Percentiles rank a stretch among this genome's conserved stretches.
Conservation (phyloP, 1,140 invertebrate genomes). For the Cecropterus lyciades region DNA sequence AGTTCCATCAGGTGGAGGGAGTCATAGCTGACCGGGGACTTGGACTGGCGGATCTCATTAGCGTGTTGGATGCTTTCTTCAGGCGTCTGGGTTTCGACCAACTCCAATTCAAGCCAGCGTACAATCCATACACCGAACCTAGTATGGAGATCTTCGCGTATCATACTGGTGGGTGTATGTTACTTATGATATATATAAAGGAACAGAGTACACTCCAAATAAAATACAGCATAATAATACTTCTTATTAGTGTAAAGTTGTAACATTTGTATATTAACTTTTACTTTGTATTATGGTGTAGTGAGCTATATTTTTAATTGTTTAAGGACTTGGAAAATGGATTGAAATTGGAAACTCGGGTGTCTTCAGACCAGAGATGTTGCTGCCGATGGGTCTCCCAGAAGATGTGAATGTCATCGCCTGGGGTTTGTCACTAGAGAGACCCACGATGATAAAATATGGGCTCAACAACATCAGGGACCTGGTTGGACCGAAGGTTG, state of each 20-base stretch:
- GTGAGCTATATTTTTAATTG: not conserved
- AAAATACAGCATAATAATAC: too few species aligned
- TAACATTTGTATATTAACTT: too few species aligned
- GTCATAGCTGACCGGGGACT: slow-evolving; percentile 96
- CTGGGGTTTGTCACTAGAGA: slow-evolving; percentile 98
- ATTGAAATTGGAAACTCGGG: slow-evolving; percentile 98
- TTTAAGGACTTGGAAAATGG: slow-evolving; percentile 89
- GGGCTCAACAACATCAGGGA: too few species aligned
- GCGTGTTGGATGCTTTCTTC: too few species aligned
- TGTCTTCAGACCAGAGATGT: slow-evolving; percentile 98
- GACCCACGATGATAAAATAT: slow-evolving; percentile 99
- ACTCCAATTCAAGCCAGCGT: slow-evolving; percentile 98
- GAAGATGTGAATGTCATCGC: slow-evolving; percentile 97
- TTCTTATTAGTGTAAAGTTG: too few species aligned
- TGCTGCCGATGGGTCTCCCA: slow-evolving; percentile 98
- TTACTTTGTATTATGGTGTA: too few species aligned
- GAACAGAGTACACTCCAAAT: too few species aligned
- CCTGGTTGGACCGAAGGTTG: too few species aligned
- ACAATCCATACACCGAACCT: slow-evolving; percentile 99
- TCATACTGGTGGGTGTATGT: slow-evolving; percentile 88
- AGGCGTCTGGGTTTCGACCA: slow-evolving; percentile 90
- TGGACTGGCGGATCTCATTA: slow-evolving; percentile 86
- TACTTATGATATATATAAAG: too few species aligned
- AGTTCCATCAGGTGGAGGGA: slow-evolving; percentile 99
- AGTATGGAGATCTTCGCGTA: slow-evolving; percentile 99